phyloP scores from a whole-genome alignment of 2,113 vertebrate species.

The Corydoras maculifer region DNA sequence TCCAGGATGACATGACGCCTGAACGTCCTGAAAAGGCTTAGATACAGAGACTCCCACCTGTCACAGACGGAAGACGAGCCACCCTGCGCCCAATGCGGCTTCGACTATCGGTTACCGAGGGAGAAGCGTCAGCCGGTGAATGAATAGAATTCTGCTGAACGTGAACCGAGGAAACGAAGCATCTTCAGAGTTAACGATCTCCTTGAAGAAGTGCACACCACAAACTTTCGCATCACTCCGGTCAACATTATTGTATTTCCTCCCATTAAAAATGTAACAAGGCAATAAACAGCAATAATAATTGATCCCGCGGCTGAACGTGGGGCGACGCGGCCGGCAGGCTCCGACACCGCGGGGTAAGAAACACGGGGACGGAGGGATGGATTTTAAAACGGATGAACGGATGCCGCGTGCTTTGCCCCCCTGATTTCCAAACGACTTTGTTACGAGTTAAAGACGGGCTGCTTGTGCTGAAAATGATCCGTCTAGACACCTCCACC shows the following conservation, averaged over 20 bases:
- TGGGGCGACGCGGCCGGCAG: background rate
- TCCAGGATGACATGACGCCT: background rate
- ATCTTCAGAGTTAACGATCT: background rate
- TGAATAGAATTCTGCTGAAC: background rate
- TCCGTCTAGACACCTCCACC: constrained; percentile 4
- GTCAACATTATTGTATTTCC: background rate
- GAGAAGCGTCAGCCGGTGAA: background rate
- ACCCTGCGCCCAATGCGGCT: background rate
- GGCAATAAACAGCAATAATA: constrained; percentile 2
- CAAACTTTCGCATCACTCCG: background rate
- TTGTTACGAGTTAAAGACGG: constrained; percentile 8
- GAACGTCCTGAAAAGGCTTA: background rate
- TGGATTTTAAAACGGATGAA: background rate
- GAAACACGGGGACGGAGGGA: no score
- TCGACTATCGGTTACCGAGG: background rate
- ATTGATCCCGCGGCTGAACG: constrained; percentile 16
- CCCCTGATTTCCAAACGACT: constrained; percentile 7
- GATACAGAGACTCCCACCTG: background rate
- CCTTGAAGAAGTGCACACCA: background rate
- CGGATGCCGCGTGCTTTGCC: background rate
- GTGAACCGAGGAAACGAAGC: background rate
- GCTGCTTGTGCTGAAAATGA: background rate
- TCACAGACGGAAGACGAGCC: background rate
- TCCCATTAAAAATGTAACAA: background rate
- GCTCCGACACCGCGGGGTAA: no score